Evolutionary conservation across 2,113 vertebrate genomes (phyloP).

Genomic region (Amia ocellicauda): DNA sequence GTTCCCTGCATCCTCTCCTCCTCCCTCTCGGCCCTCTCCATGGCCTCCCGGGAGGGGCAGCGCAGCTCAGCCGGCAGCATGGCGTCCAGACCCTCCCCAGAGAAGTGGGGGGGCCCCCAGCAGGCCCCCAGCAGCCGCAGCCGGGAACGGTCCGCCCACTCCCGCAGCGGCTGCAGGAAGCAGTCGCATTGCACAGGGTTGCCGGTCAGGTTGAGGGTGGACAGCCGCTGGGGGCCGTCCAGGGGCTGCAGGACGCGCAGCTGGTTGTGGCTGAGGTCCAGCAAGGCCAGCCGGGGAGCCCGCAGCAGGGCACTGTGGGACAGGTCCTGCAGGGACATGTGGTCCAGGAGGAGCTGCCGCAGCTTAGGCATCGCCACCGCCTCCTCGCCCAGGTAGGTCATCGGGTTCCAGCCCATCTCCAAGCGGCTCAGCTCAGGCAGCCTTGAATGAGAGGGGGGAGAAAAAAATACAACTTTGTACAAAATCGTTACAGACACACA

Average conservation of each 20-base stretch:
- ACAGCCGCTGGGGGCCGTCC: constrained; percentile 58
- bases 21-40: constrained; percentile 60
- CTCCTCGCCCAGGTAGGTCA: constrained; percentile 82
- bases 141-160: constrained; percentile 65
- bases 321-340: constrained; percentile 83
- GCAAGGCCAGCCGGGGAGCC: constrained; percentile 68
- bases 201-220: constrained; percentile 68
- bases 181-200: constrained; percentile 89
- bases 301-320: constrained; percentile 66
- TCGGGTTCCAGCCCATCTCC: constrained; percentile 86
- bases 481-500: too few relatives aligned
- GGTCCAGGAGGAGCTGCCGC: constrained; percentile 79
- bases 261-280: constrained; percentile 85
- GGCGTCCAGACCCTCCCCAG: constrained; percentile 70
- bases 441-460: constrained; percentile 34
- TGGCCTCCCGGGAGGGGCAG: constrained; percentile 63
- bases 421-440: constrained; percentile 67
- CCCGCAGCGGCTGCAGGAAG: constrained; percentile 72
- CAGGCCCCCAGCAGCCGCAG: constrained; percentile 71
- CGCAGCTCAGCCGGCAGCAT: constrained; percentile 70
- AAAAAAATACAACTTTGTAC: too few relatives aligned
- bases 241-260: constrained; percentile 74
- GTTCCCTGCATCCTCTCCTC: constrained; percentile 35
- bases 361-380: constrained; percentile 77
- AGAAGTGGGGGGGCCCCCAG: constrained; percentile 61